These are phyloP conservation scores for Drosophila basisetae DNA, from an alignment of 2,888 invertebrate species.

Conservation along the genomic window DNA sequence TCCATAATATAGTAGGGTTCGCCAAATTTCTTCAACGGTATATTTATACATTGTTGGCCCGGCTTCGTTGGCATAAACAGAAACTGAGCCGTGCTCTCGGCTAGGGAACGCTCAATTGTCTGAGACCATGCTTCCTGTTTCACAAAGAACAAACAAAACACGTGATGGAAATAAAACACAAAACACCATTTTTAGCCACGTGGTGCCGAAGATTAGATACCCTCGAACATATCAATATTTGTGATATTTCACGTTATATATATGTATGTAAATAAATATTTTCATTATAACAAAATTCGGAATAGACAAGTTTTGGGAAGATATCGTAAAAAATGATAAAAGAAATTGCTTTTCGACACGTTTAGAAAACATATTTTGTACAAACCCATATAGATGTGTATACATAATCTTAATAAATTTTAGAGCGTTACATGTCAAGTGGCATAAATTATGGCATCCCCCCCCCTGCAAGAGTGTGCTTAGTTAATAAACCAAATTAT, in stretches of 20 bases:
- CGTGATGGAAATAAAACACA: slow-evolving; percentile 5
- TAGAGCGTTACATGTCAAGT: background rate
- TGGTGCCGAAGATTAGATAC: background rate
- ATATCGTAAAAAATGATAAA: background rate
- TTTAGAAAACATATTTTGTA: background rate
- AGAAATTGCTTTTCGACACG: background rate
- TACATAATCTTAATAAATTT: background rate
- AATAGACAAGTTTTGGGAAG: background rate
- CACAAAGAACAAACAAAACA: slow-evolving; percentile 1
- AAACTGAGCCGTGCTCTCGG: slow-evolving; percentile 89
- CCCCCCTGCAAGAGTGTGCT: background rate
- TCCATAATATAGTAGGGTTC: slow-evolving; percentile 90
- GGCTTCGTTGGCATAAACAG: slow-evolving; percentile 87
- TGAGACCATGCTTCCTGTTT: slow-evolving; percentile 89
- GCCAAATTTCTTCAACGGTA: slow-evolving; percentile 88
- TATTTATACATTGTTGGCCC: slow-evolving; percentile 68
- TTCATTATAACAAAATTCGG: background rate
- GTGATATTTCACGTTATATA: background rate
- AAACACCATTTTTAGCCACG: background rate
- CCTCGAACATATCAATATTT: background rate
- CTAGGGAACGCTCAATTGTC: slow-evolving; percentile 89
- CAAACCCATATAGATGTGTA: background rate
- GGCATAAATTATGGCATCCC: background rate
- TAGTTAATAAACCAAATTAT: slow-evolving; percentile 20
- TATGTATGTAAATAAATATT: background rate